phyloP scores from a whole-genome alignment of 2,797 vertebrate genomes.

The Myioborus melanocephalus region DNA sequence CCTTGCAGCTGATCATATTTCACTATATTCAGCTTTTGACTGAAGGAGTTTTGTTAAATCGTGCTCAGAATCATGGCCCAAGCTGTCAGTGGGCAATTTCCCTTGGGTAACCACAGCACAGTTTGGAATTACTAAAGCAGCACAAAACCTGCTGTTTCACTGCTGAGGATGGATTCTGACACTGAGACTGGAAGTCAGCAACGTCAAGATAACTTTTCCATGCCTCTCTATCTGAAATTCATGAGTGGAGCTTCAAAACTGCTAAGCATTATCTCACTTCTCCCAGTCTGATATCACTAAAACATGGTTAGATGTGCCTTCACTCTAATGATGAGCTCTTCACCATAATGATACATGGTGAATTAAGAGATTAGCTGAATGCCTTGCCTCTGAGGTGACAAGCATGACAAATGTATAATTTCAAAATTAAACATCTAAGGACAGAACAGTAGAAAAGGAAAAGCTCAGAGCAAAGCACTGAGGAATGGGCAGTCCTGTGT shows the following conservation, averaged over 20 bases:
- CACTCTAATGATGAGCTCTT: neutral
- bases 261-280: neutral
- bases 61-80: neutral
- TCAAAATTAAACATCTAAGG: neutral
- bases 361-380: neutral
- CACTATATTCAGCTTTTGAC: neutral
- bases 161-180: neutral
- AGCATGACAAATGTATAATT: neutral
- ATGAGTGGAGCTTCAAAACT: neutral
- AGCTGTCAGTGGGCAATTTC: neutral
- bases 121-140: neutral
- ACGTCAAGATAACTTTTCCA: accelerated
- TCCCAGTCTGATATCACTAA: neutral
- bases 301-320: neutral
- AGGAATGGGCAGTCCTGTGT: accelerated
- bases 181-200: neutral
- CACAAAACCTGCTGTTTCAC: neutral
- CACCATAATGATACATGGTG: neutral
- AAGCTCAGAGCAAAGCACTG: neutral
- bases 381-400: neutral
- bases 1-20: neutral
- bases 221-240: neutral
- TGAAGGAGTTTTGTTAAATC: neutral
- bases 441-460: neutral
- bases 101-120: neutral